Conservation (phyloP, 2,113 vertebrate species). For the Mirounga angustirostris region DNA sequence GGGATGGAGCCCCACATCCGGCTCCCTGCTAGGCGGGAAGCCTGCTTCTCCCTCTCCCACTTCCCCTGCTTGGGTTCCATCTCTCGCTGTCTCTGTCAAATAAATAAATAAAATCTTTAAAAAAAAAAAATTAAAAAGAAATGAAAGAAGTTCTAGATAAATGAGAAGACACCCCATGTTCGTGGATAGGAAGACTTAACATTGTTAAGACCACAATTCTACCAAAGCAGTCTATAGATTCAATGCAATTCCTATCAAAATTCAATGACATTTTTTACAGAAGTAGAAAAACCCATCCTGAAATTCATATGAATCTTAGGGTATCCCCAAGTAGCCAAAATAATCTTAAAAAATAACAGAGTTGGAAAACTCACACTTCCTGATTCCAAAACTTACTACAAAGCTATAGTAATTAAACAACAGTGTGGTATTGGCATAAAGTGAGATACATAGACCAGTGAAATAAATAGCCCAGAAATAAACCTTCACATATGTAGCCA, state of each 20-base stretch:
- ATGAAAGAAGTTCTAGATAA: not conserved
- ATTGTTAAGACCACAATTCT: not conserved
- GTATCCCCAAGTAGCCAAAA: not conserved
- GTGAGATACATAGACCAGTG: not conserved
- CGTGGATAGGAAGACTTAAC: not conserved
- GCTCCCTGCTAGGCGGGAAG: too few relatives aligned
- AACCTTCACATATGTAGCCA: not conserved
- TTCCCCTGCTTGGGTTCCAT: too few relatives aligned
- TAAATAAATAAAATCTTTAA: too few relatives aligned
- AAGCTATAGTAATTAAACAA: not conserved
- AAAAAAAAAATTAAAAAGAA: not conserved
- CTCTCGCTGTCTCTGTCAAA: too few relatives aligned
- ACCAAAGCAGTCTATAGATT: not conserved
- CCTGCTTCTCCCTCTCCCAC: too few relatives aligned
- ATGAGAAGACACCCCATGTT: not conserved
- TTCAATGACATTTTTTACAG: not conserved
- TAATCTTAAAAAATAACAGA: not conserved
- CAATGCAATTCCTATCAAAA: not conserved
- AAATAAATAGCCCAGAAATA: not conserved
- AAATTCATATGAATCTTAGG: not conserved
- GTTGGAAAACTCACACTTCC: not conserved
- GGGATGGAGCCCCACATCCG: too few relatives aligned
- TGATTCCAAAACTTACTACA: not conserved
- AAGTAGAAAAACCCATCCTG: slow-evolving; percentile 8
- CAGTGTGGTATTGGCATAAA: not conserved